phyloP scores from a whole-genome alignment of 2,113 vertebrate species.

The Toxotes chatareus region DNA sequence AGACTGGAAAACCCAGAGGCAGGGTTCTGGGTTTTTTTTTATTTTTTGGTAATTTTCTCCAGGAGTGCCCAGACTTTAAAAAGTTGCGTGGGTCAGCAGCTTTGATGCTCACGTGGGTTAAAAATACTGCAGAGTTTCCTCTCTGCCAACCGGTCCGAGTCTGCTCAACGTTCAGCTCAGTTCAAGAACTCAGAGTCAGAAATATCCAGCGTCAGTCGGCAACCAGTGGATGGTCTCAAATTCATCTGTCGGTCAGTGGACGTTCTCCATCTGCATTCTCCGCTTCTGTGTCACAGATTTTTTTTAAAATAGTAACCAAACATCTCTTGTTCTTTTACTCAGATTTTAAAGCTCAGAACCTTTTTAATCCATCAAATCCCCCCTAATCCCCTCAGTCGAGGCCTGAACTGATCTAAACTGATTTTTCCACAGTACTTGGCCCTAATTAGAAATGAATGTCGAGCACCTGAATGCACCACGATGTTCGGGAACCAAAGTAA shows the following conservation, averaged over 20 bases:
- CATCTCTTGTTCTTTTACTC: no score
- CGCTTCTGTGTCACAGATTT: no score
- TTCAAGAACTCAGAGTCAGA: no score
- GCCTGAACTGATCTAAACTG: not conserved
- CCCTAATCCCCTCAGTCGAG: not conserved
- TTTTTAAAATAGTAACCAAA: no score
- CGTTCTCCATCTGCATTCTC: no score
- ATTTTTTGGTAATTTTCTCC: conserved; percentile 35
- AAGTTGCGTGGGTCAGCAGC: conserved; percentile 56
- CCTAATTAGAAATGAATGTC: no score
- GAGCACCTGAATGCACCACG: no score
- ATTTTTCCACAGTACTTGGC: no score
- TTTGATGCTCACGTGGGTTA: conserved; percentile 48
- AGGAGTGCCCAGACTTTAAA: conserved; percentile 38
- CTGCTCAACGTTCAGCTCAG: not conserved
- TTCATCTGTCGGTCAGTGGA: no score
- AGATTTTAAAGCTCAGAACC: no score
- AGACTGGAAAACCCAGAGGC: conserved; percentile 22
- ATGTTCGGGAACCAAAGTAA: no score
- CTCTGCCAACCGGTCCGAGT: conserved; percentile 13
- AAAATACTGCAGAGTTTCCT: conserved; percentile 51
- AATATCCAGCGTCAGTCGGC: not conserved
- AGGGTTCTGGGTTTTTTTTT: conserved; percentile 28
- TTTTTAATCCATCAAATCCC: no score
- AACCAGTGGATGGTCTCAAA: not conserved